Conservation (phyloP, 2,797 vertebrate species). For the Eidolon dupreanum region DNA sequence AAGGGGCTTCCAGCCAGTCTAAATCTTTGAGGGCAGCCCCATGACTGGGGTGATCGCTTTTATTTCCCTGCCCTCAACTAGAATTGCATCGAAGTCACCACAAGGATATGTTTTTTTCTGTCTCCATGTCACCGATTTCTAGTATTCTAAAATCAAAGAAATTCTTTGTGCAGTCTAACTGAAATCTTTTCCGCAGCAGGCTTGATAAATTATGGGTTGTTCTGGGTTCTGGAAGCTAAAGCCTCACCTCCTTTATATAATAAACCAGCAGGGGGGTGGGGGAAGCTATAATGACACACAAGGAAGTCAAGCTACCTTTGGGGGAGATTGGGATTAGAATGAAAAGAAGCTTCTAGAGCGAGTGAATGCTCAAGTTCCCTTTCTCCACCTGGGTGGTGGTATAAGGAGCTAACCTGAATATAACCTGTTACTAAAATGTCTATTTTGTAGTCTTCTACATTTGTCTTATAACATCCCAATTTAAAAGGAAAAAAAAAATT, state of each 20-base stretch:
- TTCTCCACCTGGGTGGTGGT: neutral
- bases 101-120: neutral
- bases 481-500: neutral
- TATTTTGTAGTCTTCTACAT: neutral
- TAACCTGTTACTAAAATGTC: neutral
- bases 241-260: neutral
- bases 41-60: neutral
- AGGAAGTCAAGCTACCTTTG: neutral
- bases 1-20: neutral
- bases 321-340: neutral
- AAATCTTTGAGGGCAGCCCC: neutral
- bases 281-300: neutral
- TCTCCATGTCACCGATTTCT: slow-evolving; percentile 12
- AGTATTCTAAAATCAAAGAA: slow-evolving; percentile 36
- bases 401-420: neutral
- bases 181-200: neutral
- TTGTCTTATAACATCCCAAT: neutral
- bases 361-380: neutral
- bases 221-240: neutral
- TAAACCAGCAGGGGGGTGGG: neutral
- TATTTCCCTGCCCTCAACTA: neutral
- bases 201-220: neutral
- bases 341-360: slow-evolving; percentile 15
- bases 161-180: neutral
- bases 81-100: neutral